Evolutionary conservation across 2,113 vertebrate species (phyloP).

Genomic region (Turdus rufiventris): DNA sequence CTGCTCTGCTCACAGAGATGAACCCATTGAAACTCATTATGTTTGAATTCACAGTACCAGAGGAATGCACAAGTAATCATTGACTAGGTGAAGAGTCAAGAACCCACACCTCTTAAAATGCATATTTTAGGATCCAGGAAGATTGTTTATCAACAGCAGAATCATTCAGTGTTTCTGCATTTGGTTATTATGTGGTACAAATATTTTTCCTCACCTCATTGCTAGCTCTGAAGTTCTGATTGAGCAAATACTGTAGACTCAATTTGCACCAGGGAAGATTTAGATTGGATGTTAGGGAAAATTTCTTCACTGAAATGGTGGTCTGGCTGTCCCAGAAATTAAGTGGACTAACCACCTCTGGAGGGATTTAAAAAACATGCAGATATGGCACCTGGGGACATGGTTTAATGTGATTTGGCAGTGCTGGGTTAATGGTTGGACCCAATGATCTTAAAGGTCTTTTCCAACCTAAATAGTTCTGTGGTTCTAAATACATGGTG

Average conservation of each 20-base stretch:
- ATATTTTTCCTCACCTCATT: not conserved
- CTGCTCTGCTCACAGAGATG: not conserved
- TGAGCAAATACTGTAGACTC: not conserved
- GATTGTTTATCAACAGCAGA: not conserved
- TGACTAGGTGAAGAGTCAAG: conserved; percentile 43
- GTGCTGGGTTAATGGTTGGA: not conserved
- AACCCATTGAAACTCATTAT: conserved; percentile 21
- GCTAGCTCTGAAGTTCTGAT: not conserved
- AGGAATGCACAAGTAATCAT: conserved; percentile 39
- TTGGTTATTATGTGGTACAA: not conserved
- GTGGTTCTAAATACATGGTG: not conserved
- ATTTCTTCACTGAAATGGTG: not conserved
- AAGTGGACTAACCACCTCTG: not conserved
- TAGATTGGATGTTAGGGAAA: not conserved
- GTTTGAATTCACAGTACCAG: not conserved
- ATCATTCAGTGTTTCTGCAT: not conserved
- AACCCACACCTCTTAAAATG: not conserved
- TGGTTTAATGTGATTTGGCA: not conserved
- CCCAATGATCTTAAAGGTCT: not conserved
- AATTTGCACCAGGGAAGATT: not conserved
- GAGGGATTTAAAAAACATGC: not conserved
- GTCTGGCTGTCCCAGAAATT: not conserved
- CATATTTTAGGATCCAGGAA: not conserved
- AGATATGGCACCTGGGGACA: not conserved
- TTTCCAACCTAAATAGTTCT: not conserved